Base-by-base conservation (phyloP, 2,113 vertebrate genomes). In the Aspidoscelis tigris region DNA sequence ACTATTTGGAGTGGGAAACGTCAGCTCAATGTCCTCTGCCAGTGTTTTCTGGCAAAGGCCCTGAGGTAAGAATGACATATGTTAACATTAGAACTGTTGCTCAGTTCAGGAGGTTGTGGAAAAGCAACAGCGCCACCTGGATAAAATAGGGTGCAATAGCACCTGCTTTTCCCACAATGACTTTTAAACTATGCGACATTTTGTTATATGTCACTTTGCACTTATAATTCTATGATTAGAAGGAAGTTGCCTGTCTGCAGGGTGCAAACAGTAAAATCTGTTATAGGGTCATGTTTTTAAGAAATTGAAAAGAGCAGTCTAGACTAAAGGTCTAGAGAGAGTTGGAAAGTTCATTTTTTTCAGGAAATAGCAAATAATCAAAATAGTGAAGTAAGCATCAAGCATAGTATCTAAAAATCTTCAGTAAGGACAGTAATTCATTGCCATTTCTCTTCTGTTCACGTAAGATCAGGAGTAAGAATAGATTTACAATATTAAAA, bases 1-100 rank as follows among this genome's bases (percentile, higher is more conserved):
- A 44, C 84, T 94, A 95, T 4, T 78, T 79, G 7, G 94, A 97
- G 72, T 97, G 97, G 97, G 92, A 93, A 78, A 88, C 90, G 0
- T 1, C 64, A 8, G 76, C 90, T 70, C 93, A 79, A 39, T 97
- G 96, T 76, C 96, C 96, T 1, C 53, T 93, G 76, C 96, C 97
- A 4, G 92, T 96, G 76, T 97, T 97, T 92, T 94, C 95, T 21
- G 97, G 96, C 84, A 97, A 95, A 81, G 92, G 94, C 87, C 97
- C 96, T 58, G 93, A 82, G 95, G 97, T 97, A 96, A 96, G 95
- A 90, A 76, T 55, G 69, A 92, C 16, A 33, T 84, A 71, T 66
- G 84, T 86, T 10, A 70, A 39, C 14, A 5, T 64, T 64, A 14
- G n/a, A 55, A 16, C 12, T 10, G 21, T 72, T 61, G n/a, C 66